These are phyloP conservation scores for Callionymus lyra DNA, from an alignment of 2,113 vertebrate genomes.

Conservation along the genomic window DNA sequence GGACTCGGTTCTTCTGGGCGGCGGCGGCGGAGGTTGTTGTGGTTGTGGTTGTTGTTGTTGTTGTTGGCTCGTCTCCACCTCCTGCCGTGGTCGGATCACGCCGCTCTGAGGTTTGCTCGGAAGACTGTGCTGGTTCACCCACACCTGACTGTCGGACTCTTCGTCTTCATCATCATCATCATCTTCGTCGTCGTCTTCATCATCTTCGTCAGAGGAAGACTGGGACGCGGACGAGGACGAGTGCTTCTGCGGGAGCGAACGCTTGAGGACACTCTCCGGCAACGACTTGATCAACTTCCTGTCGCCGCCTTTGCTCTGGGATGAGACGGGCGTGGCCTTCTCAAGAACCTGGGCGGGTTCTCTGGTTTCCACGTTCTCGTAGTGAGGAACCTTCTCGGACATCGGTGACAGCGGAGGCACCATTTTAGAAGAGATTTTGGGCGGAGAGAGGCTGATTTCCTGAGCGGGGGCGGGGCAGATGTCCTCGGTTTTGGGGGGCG, in stretches of 20 bases:
- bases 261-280: slow-evolving; percentile 42
- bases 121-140: slow-evolving; percentile 63
- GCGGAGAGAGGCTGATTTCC: slow-evolving; percentile 52
- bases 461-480: slow-evolving; percentile 39
- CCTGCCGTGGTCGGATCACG: slow-evolving; percentile 9
- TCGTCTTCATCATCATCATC: slow-evolving; percentile 59
- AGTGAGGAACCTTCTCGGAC: slow-evolving; percentile 61
- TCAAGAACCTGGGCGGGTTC: slow-evolving; percentile 35
- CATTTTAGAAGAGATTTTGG: slow-evolving; percentile 52
- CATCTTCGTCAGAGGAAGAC: slow-evolving; percentile 58
- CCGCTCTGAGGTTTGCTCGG: slow-evolving; percentile 39
- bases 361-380: slow-evolving; percentile 59
- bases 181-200: slow-evolving; percentile 55
- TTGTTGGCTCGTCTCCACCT: slow-evolving; percentile 7
- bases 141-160: slow-evolving; percentile 57
- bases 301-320: slow-evolving; percentile 38
- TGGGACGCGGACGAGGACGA: slow-evolving; percentile 49
- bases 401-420: slow-evolving; percentile 11
- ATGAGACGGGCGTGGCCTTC: slow-evolving; percentile 51
- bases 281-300: slow-evolving; percentile 54
- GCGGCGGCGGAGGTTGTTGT: slow-evolving; percentile 24
- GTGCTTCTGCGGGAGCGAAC: slow-evolving; percentile 31
- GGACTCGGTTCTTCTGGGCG: slow-evolving; percentile 34
- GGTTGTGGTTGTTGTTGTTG: slow-evolving; percentile 1
- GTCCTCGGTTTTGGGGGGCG: slow-evolving; percentile 62